Conservation (phyloP, 2,797 vertebrate genomes). For the Ficedula albicollis region DNA sequence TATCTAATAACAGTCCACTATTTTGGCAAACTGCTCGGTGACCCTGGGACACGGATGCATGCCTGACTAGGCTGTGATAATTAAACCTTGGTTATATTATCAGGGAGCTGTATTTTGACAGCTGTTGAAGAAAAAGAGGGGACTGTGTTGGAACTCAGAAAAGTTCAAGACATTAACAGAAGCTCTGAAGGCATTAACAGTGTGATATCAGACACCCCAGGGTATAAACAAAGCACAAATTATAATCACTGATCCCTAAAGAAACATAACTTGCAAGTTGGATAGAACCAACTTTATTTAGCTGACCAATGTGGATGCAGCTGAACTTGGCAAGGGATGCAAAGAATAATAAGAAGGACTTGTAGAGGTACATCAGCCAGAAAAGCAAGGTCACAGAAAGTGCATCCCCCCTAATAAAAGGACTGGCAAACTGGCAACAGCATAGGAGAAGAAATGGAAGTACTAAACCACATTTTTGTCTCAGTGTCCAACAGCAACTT, state of each 20-base stretch:
- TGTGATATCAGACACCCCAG: neutral
- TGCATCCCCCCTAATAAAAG: neutral
- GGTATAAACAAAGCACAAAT: constrained; percentile 24
- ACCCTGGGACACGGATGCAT: neutral
- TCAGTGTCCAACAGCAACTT: neutral
- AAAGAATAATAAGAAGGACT: neutral
- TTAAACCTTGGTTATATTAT: neutral
- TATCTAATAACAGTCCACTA: neutral
- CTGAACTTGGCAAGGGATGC: neutral
- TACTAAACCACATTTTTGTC: neutral
- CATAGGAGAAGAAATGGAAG: neutral
- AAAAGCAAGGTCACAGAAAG: neutral
- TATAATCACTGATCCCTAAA: constrained; percentile 9
- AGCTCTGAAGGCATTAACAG: constrained; percentile 22
- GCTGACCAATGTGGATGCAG: neutral
- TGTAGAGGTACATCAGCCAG: neutral
- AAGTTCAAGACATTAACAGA: neutral
- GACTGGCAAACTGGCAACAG: neutral
- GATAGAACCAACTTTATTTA: neutral
- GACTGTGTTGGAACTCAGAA: neutral
- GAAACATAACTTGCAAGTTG: neutral
- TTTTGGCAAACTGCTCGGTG: constrained; percentile 15
- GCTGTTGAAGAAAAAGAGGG: neutral
- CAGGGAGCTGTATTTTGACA: neutral
- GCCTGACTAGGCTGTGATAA: constrained; percentile 11